A percentile compares a stretch with the other conserved stretches of the same genome.
phyloP scores from a whole-genome alignment of 2,888 invertebrate genomes.

The Rosalia funebris region DNA sequence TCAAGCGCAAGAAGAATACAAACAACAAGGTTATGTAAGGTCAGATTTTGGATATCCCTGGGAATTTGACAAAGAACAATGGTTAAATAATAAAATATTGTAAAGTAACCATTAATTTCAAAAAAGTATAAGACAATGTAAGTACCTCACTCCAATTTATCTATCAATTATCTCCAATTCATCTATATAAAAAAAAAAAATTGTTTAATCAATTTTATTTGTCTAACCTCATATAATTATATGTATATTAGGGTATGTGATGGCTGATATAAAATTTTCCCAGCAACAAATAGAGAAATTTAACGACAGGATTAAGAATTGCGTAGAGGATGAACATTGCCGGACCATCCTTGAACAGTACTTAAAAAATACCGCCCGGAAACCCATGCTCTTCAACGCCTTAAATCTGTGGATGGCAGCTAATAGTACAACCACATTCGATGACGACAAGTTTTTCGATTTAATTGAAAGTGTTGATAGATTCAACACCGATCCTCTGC shows the following conservation, averaged over 20 bases:
- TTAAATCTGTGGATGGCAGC: constrained; percentile 48
- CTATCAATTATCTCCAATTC: too few relatives aligned
- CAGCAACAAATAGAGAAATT: constrained; percentile 47
- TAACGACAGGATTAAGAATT: constrained; percentile 49
- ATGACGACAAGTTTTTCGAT: constrained; percentile 47
- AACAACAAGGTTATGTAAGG: constrained; percentile 4
- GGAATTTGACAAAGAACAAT: constrained; percentile 22
- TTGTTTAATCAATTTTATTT: too few relatives aligned
- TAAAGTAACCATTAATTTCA: too few relatives aligned
- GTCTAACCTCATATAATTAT: too few relatives aligned
- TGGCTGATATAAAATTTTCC: constrained; percentile 45
- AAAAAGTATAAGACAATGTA: too few relatives aligned
- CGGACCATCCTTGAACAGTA: constrained; percentile 29
- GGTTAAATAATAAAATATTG: too few relatives aligned
- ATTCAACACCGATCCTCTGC: constrained; percentile 48
- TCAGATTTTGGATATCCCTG: constrained; percentile 7
- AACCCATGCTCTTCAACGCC: constrained; percentile 38
- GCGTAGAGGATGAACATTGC: constrained; percentile 44
- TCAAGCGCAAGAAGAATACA: too few relatives aligned
- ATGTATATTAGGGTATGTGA: constrained; percentile 38
- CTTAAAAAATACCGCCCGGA: constrained; percentile 29
- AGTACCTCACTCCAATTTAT: too few relatives aligned
- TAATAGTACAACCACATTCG: constrained; percentile 37
- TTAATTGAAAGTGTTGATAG: constrained; percentile 49
- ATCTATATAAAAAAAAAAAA: too few relatives aligned